Percentiles rank a stretch among this genome's conserved stretches.
Conservation (phyloP, 2,888 invertebrate species). For the Drosophila hamatofila region DNA sequence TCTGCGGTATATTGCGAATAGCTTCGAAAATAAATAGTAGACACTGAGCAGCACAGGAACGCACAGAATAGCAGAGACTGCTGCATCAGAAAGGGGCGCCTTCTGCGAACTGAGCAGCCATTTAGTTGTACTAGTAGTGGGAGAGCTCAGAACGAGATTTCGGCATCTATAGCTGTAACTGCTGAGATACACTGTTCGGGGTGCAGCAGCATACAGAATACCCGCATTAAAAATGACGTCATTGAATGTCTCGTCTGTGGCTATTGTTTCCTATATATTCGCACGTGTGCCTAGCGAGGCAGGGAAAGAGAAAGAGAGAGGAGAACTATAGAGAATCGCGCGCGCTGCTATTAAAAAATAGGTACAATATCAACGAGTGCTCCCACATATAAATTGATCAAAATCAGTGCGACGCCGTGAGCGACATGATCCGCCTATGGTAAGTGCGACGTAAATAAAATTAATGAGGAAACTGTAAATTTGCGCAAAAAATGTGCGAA, state of each 20-base stretch:
- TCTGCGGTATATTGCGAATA: slow-evolving; percentile 32
- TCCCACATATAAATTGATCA: slow-evolving; percentile 70
- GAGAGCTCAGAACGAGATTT: slow-evolving; percentile 36
- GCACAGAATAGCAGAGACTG: slow-evolving; percentile 28
- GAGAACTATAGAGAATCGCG: slow-evolving; percentile 1
- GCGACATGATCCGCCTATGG: slow-evolving; percentile 55
- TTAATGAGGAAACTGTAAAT: slow-evolving; percentile 77
- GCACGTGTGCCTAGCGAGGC: slow-evolving; percentile 38
- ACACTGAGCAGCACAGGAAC: slow-evolving; percentile 29
- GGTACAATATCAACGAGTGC: slow-evolving; percentile 48
- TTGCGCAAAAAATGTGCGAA: slow-evolving; percentile 68
- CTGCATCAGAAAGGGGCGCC: slow-evolving; percentile 30
- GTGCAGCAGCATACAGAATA: slow-evolving; percentile 32
- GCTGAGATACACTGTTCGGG: slow-evolving; percentile 34
- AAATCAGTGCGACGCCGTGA: slow-evolving; percentile 58
- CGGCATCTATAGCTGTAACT: slow-evolving; percentile 39
- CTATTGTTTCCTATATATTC: slow-evolving; percentile 59
- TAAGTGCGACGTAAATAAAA: slow-evolving; percentile 54
- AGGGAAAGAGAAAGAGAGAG: slow-evolving; percentile 14
- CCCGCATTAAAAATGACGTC: slow-evolving; percentile 43
- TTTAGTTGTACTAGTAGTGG: slow-evolving; percentile 41
- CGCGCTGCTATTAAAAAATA: slow-evolving; percentile 35
- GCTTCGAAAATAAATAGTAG: slow-evolving; percentile 39
- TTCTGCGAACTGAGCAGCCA: slow-evolving; percentile 45
- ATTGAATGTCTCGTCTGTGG: slow-evolving; percentile 36